phyloP scores from a whole-genome alignment of 2,113 vertebrate genomes.

The Orycteropus afer region DNA sequence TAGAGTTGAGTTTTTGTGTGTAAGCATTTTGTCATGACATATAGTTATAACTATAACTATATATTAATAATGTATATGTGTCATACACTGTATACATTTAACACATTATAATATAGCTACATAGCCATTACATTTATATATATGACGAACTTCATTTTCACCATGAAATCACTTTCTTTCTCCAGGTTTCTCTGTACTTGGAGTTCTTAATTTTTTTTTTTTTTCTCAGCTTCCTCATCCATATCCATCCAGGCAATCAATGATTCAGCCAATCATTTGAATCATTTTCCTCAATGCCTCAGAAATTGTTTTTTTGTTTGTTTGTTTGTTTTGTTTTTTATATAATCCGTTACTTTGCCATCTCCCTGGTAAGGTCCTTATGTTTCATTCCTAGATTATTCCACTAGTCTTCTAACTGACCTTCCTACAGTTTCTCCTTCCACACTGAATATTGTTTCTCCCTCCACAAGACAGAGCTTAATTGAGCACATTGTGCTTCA shows the following conservation, averaged over 20 bases:
- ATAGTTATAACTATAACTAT: background rate
- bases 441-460: background rate
- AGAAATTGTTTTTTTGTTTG: background rate
- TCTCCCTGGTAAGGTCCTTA: background rate
- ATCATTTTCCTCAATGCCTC: background rate
- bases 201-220: background rate
- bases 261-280: background rate
- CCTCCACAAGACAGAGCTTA: constrained; percentile 1
- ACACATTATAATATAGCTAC: background rate
- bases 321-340: too few relatives aligned
- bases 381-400: background rate
- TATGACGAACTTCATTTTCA: background rate
- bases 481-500: background rate
- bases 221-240: background rate
- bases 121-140: background rate
- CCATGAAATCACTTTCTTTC: background rate
- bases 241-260: background rate
- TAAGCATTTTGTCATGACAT: background rate
- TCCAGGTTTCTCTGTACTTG: background rate
- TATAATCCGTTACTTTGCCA: background rate
- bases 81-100: background rate
- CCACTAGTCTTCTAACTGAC: background rate
- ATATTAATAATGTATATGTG: background rate
- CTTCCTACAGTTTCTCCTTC: background rate
- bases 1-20: background rate